A percentile compares a stretch with the other conserved stretches of the same genome.
These are phyloP conservation scores for Melieria picta DNA, from an alignment of 2,888 invertebrate species.

Conservation along the genomic window DNA sequence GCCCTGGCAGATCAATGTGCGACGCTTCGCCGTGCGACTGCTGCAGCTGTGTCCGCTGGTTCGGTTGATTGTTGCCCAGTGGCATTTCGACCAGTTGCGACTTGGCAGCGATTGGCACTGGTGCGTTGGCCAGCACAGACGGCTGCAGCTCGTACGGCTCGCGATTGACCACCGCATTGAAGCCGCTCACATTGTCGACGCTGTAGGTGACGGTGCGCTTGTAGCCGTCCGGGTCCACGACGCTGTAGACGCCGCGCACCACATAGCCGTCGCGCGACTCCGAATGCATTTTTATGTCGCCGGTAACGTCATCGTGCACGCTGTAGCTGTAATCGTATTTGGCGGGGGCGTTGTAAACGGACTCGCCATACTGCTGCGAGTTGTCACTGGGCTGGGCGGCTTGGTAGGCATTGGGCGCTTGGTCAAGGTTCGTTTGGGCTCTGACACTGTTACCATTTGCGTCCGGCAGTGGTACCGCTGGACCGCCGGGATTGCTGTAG, in stretches of 20 bases:
- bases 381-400: not conserved
- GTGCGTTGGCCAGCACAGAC: not conserved
- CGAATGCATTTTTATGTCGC: conserved; percentile 68
- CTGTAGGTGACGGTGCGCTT: conserved; percentile 68
- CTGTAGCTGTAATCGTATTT: conserved; percentile 65
- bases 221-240: conserved; percentile 68
- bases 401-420: too few species aligned
- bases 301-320: conserved; percentile 67
- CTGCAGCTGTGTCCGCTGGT: not conserved
- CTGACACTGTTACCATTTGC: too few species aligned
- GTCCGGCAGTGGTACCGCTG: too few species aligned
- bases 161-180: conserved; percentile 69
- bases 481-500: too few species aligned
- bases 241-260: conserved; percentile 68
- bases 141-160: conserved; percentile 57
- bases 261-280: conserved; percentile 68
- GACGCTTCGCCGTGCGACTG: not conserved
- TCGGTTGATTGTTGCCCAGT: not conserved
- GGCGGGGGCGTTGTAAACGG: conserved; percentile 49
- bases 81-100: conserved; percentile 4
- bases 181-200: conserved; percentile 68
- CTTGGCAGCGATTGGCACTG: conserved; percentile 31
- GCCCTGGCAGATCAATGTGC: not conserved
- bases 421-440: too few species aligned
- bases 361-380: conserved; percentile 28